These are phyloP conservation scores for Ormyrus rosae DNA, from an alignment of 2,888 invertebrate genomes.

Conservation along the genomic window DNA sequence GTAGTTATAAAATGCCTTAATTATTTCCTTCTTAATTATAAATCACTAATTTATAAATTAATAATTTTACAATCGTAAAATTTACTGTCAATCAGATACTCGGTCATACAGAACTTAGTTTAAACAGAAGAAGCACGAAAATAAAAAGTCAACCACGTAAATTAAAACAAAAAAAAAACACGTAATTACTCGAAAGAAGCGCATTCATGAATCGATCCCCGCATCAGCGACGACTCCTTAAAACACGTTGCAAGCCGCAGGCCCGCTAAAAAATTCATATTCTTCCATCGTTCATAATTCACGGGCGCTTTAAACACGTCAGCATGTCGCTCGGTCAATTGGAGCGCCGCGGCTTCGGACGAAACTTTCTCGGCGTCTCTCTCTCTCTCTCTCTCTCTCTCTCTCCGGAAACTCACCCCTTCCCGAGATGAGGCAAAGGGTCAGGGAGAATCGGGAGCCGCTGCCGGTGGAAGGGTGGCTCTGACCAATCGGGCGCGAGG, in stretches of 20 bases:
- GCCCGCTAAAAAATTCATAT: too few species aligned
- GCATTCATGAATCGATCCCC: constrained; percentile 61
- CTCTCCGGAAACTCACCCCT: constrained; percentile 37
- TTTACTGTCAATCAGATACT: too few species aligned
- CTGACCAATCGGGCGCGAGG: constrained; percentile 72
- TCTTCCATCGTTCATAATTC: too few species aligned
- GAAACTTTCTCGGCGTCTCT: background rate
- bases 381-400: background rate
- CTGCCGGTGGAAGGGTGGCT: constrained; percentile 65
- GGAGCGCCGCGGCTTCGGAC: background rate
- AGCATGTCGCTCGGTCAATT: background rate
- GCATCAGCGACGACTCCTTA: background rate
- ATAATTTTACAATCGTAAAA: too few species aligned
- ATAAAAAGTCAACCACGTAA: too few species aligned
- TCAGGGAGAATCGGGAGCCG: constrained; percentile 39
- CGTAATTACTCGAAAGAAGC: background rate
- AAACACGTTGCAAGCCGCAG: background rate
- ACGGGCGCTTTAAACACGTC: too few species aligned
- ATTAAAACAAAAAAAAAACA: background rate
- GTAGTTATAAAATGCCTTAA: too few species aligned
- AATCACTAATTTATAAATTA: too few species aligned
- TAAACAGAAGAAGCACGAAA: too few species aligned
- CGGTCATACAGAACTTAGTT: too few species aligned
- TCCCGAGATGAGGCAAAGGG: constrained; percentile 36
- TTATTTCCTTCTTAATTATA: too few species aligned